phyloP scores from a whole-genome alignment of 2,888 invertebrate genomes.

The Andrena trimmerana region DNA sequence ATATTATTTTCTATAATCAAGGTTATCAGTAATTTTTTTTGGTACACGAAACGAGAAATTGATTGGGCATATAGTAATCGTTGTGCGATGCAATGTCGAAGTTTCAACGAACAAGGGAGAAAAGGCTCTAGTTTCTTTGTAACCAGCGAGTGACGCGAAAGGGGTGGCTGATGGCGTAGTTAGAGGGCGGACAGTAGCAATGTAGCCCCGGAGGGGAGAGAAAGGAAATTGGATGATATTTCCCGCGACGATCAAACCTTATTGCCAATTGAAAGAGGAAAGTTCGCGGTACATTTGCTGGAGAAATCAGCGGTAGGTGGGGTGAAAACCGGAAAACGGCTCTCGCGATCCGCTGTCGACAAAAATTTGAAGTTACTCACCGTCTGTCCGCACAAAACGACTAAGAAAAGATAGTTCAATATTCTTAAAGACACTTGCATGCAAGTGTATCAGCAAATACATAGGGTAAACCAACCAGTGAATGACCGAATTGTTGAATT shows the following conservation, averaged over 20 bases:
- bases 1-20: too few relatives aligned
- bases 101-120: constrained; percentile 5
- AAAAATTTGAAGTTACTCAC: constrained; percentile 69
- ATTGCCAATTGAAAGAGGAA: constrained; percentile 84
- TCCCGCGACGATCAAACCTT: constrained; percentile 84
- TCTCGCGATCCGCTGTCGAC: constrained; percentile 66
- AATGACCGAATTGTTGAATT: too few relatives aligned
- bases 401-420: not conserved
- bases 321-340: constrained; percentile 75
- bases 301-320: constrained; percentile 75
- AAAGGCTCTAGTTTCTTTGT: constrained; percentile 44
- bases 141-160: constrained; percentile 44
- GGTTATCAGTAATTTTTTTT: too few relatives aligned
- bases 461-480: not conserved
- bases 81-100: constrained; percentile 3
- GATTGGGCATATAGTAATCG: not conserved
- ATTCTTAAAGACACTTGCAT: not conserved
- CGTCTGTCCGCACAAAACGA: constrained; percentile 21
- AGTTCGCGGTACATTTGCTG: constrained; percentile 83
- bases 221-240: constrained; percentile 84
- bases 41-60: not conserved
- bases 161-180: constrained; percentile 65
- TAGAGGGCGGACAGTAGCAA: constrained; percentile 70
- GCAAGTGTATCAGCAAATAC: not conserved
- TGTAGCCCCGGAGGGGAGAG: constrained; percentile 72